Percentiles rank a stretch among this genome's conserved stretches.
Evolutionary conservation across 1,140 invertebrate species (phyloP).

Genomic region (Zeugodacus cucurbitae): DNA sequence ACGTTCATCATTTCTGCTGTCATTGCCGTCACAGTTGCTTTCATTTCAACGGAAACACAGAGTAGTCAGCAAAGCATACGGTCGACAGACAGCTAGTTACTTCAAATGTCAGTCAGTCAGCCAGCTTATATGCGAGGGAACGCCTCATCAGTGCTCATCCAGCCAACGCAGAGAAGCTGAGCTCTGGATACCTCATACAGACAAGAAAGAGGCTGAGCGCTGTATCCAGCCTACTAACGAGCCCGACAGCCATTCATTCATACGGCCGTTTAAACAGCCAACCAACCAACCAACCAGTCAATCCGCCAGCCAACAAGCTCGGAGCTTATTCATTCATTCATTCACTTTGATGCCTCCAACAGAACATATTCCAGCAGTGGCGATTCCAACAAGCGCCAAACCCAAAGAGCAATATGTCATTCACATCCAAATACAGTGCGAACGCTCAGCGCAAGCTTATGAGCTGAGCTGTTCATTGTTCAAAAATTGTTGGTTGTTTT

Average conservation of each 20-base stretch:
- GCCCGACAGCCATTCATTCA: background rate
- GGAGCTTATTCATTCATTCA: background rate
- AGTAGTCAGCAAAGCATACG: background rate
- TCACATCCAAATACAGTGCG: slow-evolving; percentile 3
- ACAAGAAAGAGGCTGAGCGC: background rate
- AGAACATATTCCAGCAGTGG: background rate
- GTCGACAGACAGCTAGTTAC: background rate
- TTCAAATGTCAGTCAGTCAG: slow-evolving; percentile 3
- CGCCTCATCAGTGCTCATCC: background rate
- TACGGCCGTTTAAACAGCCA: background rate
- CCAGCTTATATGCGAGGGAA: background rate
- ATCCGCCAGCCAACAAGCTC: background rate
- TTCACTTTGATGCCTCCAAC: background rate
- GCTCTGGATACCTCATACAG: background rate
- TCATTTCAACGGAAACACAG: background rate
- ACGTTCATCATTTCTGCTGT: slow-evolving; percentile 11
- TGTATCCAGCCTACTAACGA: slow-evolving; percentile 1
- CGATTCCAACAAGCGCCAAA: background rate
- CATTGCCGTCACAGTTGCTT: slow-evolving; percentile 22
- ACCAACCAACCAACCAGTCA: background rate
- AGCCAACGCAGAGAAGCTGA: background rate
- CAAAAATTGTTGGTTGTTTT: background rate
- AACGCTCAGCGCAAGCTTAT: background rate
- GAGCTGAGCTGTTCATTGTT: background rate
- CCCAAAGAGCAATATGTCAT: background rate